Evolutionary conservation across 2,888 invertebrate genomes (phyloP).

Genomic region (Sminthurinus aureus): DNA sequence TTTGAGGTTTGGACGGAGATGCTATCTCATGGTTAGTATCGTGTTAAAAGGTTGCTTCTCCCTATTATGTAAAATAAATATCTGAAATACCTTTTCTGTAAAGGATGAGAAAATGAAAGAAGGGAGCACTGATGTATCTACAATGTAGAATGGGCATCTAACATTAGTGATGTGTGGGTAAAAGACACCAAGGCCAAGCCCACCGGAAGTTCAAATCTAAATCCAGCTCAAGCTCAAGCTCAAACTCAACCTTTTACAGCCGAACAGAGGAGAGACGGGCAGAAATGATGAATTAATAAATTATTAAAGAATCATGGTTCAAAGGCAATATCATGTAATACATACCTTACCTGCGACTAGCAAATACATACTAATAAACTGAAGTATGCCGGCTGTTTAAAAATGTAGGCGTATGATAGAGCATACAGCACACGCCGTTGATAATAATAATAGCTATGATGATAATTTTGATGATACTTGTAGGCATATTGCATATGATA

Average conservation of each 20-base stretch:
- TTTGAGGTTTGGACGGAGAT: neutral
- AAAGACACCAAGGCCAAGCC: slow-evolving; percentile 11
- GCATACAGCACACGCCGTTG: too few relatives aligned
- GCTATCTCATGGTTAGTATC: neutral
- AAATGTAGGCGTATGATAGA: too few relatives aligned
- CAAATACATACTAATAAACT: too few relatives aligned
- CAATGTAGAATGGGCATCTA: neutral
- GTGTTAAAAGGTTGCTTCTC: slow-evolving; percentile 17
- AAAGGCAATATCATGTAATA: neutral
- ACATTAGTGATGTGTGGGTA: neutral
- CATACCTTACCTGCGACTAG: too few relatives aligned
- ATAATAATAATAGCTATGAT: too few relatives aligned
- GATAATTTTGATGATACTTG: too few relatives aligned
- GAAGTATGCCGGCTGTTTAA: too few relatives aligned
- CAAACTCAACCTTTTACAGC: neutral
- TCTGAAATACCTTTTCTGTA: too few relatives aligned
- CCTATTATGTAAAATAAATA: neutral
- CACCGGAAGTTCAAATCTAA: neutral
- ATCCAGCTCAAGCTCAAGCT: neutral
- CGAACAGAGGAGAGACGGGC: neutral
- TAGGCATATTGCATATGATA: too few relatives aligned
- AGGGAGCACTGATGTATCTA: too few relatives aligned
- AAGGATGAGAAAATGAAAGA: too few relatives aligned
- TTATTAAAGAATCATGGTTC: neutral
- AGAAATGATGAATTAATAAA: neutral